These are phyloP conservation scores for Heliconius congener DNA, from an alignment of 1,140 invertebrate genomes.

Conservation along the genomic window DNA sequence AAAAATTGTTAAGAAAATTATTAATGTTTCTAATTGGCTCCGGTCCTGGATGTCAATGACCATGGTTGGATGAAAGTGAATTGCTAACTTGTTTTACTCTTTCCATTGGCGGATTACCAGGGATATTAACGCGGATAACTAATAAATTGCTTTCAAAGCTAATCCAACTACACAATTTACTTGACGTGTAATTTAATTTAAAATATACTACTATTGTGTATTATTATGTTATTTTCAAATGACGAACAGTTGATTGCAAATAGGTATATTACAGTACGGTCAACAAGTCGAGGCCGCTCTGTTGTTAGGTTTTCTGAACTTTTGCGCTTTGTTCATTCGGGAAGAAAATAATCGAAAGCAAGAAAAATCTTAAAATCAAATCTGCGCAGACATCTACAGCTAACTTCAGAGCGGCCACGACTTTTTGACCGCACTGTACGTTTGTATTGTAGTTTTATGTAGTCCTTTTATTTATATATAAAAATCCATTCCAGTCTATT, in stretches of 20 bases:
- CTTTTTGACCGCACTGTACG: not conserved
- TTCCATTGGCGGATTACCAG: slow-evolving; percentile 47
- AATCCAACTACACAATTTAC: slow-evolving; percentile 20
- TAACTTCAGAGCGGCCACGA: no score
- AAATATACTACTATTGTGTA: not conserved
- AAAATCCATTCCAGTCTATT: no score
- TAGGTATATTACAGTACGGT: no score
- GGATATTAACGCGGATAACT: slow-evolving; percentile 43
- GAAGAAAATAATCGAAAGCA: no score
- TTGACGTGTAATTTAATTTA: slow-evolving; percentile 16
- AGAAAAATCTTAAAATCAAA: no score
- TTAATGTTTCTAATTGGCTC: slow-evolving; percentile 34
- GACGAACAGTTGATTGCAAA: not conserved
- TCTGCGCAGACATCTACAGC: no score
- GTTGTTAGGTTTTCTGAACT: no score
- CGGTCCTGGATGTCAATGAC: slow-evolving; percentile 52
- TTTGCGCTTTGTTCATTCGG: no score
- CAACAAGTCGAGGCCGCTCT: no score
- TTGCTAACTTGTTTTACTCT: slow-evolving; percentile 50
- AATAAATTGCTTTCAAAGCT: slow-evolving; percentile 23
- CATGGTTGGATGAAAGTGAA: slow-evolving; percentile 67
- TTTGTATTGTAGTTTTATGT: not conserved
- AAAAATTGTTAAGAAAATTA: slow-evolving; percentile 6
- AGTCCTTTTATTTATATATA: no score
- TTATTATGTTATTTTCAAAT: not conserved